Evolutionary conservation across 2,113 vertebrate species (phyloP).

Genomic region (Mionectes macconnelli): DNA sequence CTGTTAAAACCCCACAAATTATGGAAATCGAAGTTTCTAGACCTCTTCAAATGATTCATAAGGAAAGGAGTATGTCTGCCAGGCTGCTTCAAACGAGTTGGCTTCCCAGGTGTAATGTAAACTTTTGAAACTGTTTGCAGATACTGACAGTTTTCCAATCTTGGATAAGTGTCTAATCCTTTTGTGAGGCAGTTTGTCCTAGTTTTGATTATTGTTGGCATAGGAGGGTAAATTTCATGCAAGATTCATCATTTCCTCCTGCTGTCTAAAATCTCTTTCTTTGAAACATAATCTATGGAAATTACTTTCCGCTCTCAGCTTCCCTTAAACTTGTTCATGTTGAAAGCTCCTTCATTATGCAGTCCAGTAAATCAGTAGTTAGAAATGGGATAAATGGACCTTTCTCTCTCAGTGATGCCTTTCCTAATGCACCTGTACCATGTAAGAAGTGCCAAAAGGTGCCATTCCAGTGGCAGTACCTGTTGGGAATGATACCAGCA

Average conservation of each 20-base stretch:
- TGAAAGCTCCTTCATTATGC: neutral
- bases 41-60: neutral
- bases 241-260: slow-evolving; percentile 31
- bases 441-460: neutral
- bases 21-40: neutral
- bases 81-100: neutral
- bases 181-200: neutral
- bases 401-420: neutral
- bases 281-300: slow-evolving; percentile 34
- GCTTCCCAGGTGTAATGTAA: neutral
- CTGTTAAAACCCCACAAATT: neutral
- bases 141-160: slow-evolving; percentile 11
- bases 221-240: neutral
- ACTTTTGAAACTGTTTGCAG: slow-evolving; percentile 32
- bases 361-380: neutral
- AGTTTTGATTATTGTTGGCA: slow-evolving; percentile 23
- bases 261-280: neutral
- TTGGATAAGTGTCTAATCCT: slow-evolving; percentile 5
- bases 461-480: neutral
- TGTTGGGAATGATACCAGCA: neutral
- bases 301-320: slow-evolving; percentile 8
- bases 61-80: neutral
- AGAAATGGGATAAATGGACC: neutral
- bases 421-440: neutral
- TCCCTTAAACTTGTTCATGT: neutral